Base-by-base conservation (phyloP, 1,140 invertebrate genomes). In the Aphis gossypii region DNA sequence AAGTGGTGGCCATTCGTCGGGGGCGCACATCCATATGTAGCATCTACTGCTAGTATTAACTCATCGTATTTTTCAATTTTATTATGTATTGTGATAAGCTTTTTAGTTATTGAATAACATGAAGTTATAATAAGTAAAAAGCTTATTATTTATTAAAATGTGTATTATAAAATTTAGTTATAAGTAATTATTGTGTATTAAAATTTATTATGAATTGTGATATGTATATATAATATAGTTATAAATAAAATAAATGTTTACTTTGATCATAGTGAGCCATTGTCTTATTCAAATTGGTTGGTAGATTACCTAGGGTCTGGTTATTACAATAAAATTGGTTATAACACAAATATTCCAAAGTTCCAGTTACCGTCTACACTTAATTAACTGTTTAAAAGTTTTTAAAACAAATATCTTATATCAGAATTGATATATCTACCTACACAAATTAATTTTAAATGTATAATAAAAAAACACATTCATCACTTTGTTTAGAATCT, bases 1-100 rank as follows among this genome's bases (percentile, higher is more conserved):
- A 93, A 93, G 86, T 93, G 82, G 92, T 93, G 82, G 82, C 92
- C 92, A 44, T 93, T 93, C 84, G 76, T 93, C 25, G 92, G 92
- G 8, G 92, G 92, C 41, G 92, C 92, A 38, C 92, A 93, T 86
- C 82, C 92, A 20, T 93, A 93, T 54, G 82, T 93, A 44, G 84
- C 92, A 44, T 84, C 68, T 44, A 6, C 5, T 18, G 21, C 68
- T 86, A 76, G 44, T 92, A 51, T 56, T 18, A 86, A 86, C 18
- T 25, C 48, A 60, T 51, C 92, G 44, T 90, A 56, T 21, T 86
- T 56, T 6, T 84, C 82, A 93, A 30, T 93, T 30, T 8, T 93
- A 48, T 54, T 56, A 30, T 54, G 92, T 86, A 90, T 90, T 68
- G 38, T 68, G n/a, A 68, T 90, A 44, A 44, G 54, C 7, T 68